These are phyloP conservation scores for Trachurus trachurus DNA, from an alignment of 2,797 vertebrate genomes.

Conservation along the genomic window DNA sequence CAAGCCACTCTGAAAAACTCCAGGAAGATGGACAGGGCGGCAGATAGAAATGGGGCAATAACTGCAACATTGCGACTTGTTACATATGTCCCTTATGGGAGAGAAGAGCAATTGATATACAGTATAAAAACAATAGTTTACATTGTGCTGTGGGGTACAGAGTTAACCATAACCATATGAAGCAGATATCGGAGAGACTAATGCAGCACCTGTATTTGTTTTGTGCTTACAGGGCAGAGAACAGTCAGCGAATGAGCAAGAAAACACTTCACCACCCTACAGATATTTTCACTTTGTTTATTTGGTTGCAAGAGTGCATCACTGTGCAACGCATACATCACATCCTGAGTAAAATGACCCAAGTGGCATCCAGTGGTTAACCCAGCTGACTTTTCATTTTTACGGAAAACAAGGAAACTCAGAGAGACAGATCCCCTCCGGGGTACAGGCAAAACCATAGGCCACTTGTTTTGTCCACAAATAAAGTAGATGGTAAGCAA, in stretches of 20 bases:
- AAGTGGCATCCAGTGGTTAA: slow-evolving; percentile 42
- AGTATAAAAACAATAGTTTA: slow-evolving; percentile 23
- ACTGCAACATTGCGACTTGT: slow-evolving; percentile 16
- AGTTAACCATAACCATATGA: not conserved
- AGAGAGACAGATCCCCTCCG: slow-evolving; percentile 13
- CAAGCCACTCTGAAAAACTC: slow-evolving; percentile 14
- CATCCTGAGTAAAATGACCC: slow-evolving; percentile 31
- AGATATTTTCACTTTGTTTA: slow-evolving; percentile 42
- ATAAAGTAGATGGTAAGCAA: slow-evolving; percentile 20
- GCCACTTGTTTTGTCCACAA: slow-evolving; percentile 4
- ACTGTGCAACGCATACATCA: slow-evolving; percentile 25
- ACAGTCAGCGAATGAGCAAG: slow-evolving; percentile 19
- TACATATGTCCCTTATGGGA: slow-evolving; percentile 2
- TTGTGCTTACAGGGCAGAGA: slow-evolving; percentile 8
- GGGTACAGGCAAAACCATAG: not conserved
- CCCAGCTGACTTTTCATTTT: slow-evolving; percentile 23
- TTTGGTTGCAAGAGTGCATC: slow-evolving; percentile 25
- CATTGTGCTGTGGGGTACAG: not conserved
- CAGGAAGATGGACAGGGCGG: slow-evolving; percentile 26
- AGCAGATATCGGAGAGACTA: slow-evolving; percentile 9
- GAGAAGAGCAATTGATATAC: slow-evolving; percentile 14
- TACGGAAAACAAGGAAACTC: slow-evolving; percentile 6
- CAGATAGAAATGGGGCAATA: slow-evolving; percentile 15
- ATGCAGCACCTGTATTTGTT: slow-evolving; percentile 29
- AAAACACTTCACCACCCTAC: slow-evolving; percentile 19